Percentiles rank a stretch among this genome's conserved stretches.
phyloP scores from a whole-genome alignment of 2,113 vertebrate genomes.

The Ptyas mucosa region DNA sequence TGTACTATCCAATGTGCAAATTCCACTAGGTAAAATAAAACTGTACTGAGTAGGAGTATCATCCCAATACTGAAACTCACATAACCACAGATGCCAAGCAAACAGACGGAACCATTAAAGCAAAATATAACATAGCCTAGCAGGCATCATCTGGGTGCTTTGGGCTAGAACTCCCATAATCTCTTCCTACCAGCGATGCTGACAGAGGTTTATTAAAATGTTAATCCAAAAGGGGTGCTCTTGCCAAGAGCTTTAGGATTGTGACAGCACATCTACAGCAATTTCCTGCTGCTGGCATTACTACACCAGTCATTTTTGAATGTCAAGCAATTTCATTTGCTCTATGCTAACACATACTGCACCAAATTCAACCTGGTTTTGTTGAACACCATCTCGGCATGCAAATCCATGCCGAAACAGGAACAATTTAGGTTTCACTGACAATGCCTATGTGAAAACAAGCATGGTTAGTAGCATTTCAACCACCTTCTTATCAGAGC shows the following conservation, averaged over 20 bases:
- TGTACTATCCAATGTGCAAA: background rate
- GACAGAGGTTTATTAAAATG: background rate
- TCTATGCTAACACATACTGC: background rate
- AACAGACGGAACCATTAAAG: background rate
- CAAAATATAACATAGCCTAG: background rate
- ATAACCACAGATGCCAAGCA: background rate
- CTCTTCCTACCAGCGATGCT: background rate
- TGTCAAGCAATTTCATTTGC: background rate
- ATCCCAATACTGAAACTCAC: background rate
- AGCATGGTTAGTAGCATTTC: background rate
- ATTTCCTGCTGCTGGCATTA: background rate
- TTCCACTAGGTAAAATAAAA: background rate
- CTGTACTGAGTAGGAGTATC: background rate
- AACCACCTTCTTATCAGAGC: background rate
- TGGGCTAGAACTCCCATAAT: background rate
- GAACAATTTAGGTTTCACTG: background rate
- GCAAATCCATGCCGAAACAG: background rate
- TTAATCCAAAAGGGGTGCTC: background rate
- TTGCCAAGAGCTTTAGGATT: background rate
- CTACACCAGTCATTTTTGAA: background rate
- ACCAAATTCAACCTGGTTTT: background rate
- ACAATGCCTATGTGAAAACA: background rate
- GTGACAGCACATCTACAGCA: background rate
- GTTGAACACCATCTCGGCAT: background rate
- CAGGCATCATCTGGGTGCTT: background rate